Evolutionary conservation across 1,140 invertebrate genomes (phyloP), one percentile per base, ranked within the genome.

Genomic region (Zaprionus lachaisei): DNA sequence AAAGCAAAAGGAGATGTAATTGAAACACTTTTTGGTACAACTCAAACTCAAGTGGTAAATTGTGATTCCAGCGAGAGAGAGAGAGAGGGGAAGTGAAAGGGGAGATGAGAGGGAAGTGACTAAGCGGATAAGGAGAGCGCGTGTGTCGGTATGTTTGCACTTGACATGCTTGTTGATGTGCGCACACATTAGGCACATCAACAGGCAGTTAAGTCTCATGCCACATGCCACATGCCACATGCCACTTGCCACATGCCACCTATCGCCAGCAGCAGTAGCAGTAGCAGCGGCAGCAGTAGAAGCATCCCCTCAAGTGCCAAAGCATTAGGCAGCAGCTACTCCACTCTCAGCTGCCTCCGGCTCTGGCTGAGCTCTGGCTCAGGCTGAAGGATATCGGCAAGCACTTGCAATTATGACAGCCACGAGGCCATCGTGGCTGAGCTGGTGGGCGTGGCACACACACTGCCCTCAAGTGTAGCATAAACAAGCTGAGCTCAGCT

Each of bases 151-250:
- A 37, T 69, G 65, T 58, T 31, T 70, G 66, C 38, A 37, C 47
- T 70, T 70, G 58, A 70, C 41, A 58, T 63, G 49, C 60, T 69
- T 63, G 58, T 57, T 70, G 58, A 75, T 63, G 69, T 75, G 67
- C 51, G 54, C 67, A 69, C 58, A 62, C 58, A 62, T 51, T 69
- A 74, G 47, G 51, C 58, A 57, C 22, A 63, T 63, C n/a, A 69
- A 69, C 56, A 69, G 56, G 41, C 24, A 47, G 34, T 31, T 56
- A 56, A 28, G 54, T 26, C 41, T 17, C 41, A 17, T 47, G 41
- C 41, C 41, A 47, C 41, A 17, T 47, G 41, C 41, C 41, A 47
- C 41, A 17, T 47, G 41, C 41, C 41, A 26, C 26, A 17, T 24
- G 54, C 47, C 20, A 12, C 47, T 4, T 22, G 7, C 47, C 47